These are phyloP conservation scores for Ageneiosus marmoratus DNA, from an alignment of 2,113 vertebrate species.

Conservation along the genomic window DNA sequence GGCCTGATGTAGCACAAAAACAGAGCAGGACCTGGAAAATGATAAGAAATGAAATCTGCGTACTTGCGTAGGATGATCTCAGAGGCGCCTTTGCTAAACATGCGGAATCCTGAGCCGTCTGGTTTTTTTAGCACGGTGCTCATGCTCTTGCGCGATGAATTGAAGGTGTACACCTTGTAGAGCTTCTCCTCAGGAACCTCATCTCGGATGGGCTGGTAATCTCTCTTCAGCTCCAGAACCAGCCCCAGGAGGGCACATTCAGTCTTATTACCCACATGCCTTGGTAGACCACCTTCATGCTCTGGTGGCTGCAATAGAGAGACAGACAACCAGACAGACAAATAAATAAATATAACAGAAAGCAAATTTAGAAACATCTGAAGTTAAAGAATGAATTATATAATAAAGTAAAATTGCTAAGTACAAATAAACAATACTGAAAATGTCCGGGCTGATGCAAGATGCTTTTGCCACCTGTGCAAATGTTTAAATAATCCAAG, in stretches of 20 bases:
- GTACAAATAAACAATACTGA: not conserved
- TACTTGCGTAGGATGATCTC: slow-evolving; percentile 97
- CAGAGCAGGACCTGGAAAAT: not conserved
- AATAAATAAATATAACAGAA: not conserved
- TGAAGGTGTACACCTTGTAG: slow-evolving; percentile 98
- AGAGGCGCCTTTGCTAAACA: slow-evolving; percentile 98
- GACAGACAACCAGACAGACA: too few species aligned
- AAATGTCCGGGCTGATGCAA: too few species aligned
- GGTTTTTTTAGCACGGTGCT: slow-evolving; percentile 88
- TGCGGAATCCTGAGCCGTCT: slow-evolving; percentile 78
- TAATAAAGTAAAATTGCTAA: not conserved
- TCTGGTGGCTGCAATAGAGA: slow-evolving; percentile 82
- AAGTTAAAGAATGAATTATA: not conserved
- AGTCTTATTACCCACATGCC: slow-evolving; percentile 96
- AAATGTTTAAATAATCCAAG: too few species aligned
- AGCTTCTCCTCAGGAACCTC: slow-evolving; percentile 93
- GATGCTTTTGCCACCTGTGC: too few species aligned
- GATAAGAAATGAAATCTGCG: not conserved
- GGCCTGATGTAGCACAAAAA: not conserved
- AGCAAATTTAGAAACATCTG: not conserved
- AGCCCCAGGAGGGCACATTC: slow-evolving; percentile 91
- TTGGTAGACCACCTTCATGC: slow-evolving; percentile 90
- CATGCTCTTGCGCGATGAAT: slow-evolving; percentile 96
- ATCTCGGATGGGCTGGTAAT: slow-evolving; percentile 88
- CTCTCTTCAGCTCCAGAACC: slow-evolving; percentile 86